Percentiles rank a stretch among this genome's conserved stretches.
Conservation (phyloP, 2,113 vertebrate genomes). For the Saguinus imperator region DNA sequence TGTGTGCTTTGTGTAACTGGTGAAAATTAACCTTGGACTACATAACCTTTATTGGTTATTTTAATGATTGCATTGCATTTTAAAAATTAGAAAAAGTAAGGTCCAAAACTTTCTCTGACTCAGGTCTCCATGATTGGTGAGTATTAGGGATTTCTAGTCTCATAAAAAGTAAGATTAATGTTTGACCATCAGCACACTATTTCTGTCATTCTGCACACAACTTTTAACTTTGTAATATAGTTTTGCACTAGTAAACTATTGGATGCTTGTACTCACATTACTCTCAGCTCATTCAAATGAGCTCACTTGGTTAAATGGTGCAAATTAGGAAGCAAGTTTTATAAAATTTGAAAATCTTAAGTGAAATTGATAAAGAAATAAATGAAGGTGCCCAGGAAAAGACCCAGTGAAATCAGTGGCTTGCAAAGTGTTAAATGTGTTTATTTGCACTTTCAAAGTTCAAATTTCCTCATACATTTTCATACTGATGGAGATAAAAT, state of each 20-base stretch:
- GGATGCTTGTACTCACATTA: not conserved
- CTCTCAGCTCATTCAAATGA: constrained; percentile 24
- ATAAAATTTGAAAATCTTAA: constrained; percentile 65
- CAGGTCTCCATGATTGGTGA: not conserved
- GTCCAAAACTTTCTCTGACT: not conserved
- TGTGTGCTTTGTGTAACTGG: not conserved
- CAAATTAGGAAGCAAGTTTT: constrained; percentile 69
- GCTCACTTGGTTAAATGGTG: constrained; percentile 37
- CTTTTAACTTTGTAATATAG: constrained; percentile 16
- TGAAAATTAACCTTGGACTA: not conserved
- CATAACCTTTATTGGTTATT: not conserved
- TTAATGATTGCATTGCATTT: not conserved
- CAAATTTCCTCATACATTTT: constrained; percentile 89
- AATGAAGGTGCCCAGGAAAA: constrained; percentile 56
- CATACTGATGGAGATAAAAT: constrained; percentile 90
- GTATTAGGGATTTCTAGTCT: not conserved
- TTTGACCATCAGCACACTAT: not conserved
- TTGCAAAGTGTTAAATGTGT: constrained; percentile 86
- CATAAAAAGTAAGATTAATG: not conserved
- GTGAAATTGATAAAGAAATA: constrained; percentile 17
- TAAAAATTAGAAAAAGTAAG: not conserved
- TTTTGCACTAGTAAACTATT: constrained; percentile 19
- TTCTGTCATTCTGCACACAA: not conserved
- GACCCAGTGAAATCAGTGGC: constrained; percentile 67
- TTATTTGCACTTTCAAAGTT: constrained; percentile 88